These are phyloP conservation scores for Centropyge bicolor DNA, from an alignment of 2,797 vertebrate species.

Conservation along the genomic window DNA sequence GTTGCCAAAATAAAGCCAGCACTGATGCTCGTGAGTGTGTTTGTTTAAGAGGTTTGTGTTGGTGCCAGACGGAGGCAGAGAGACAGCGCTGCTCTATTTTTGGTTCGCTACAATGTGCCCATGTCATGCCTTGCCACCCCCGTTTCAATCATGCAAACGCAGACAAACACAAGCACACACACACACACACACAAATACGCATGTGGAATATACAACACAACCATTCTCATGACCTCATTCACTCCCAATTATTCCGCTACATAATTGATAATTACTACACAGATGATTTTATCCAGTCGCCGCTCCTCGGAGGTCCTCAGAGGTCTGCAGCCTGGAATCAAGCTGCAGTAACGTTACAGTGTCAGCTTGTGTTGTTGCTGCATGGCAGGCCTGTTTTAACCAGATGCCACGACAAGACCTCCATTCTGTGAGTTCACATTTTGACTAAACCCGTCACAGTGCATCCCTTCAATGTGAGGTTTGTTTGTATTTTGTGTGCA, in stretches of 20 bases:
- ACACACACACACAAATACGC: constrained; percentile 31
- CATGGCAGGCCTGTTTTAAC: not conserved
- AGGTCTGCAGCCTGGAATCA: not conserved
- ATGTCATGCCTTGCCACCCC: constrained; percentile 58
- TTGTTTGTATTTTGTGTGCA: constrained; percentile 29
- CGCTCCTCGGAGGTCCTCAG: not conserved
- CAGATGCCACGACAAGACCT: not conserved
- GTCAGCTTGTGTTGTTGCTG: not conserved
- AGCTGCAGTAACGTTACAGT: not conserved
- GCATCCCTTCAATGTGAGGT: constrained; percentile 21
- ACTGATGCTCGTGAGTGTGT: constrained; percentile 16
- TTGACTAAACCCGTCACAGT: constrained; percentile 28
- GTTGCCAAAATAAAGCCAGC: constrained; percentile 32
- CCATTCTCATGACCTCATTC: constrained; percentile 30
- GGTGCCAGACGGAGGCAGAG: constrained; percentile 46
- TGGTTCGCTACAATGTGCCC: constrained; percentile 43
- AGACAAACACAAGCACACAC: constrained; percentile 5
- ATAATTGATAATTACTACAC: constrained; percentile 45
- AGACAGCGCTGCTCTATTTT: constrained; percentile 69
- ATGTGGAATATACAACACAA: constrained; percentile 31
- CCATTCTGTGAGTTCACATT: constrained; percentile 6
- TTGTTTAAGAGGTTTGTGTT: constrained; percentile 46
- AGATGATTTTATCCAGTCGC: constrained; percentile 30
- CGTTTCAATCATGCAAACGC: constrained; percentile 51
- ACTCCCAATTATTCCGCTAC: constrained; percentile 30